Evolutionary conservation across 2,888 invertebrate species (phyloP).

Genomic region (Machimus atricapillus): DNA sequence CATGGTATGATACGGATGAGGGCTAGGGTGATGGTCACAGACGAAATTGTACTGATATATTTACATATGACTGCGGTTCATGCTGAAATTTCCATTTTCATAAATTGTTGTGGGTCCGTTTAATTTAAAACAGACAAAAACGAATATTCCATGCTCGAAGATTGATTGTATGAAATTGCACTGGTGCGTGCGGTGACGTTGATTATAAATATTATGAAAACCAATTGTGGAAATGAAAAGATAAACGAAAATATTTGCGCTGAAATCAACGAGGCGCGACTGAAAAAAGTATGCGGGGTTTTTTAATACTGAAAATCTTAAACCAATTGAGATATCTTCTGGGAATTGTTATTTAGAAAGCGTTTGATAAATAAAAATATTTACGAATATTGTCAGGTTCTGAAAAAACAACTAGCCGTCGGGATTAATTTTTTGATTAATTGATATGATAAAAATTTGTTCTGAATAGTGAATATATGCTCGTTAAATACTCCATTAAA

Average conservation of each 20-base stretch:
- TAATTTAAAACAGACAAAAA: neutral
- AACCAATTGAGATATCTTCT: neutral
- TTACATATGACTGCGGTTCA: neutral
- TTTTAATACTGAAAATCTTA: neutral
- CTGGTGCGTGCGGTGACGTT: neutral
- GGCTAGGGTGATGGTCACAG: neutral
- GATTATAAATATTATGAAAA: constrained; percentile 13
- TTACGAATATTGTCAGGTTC: too few species aligned
- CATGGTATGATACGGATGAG: neutral
- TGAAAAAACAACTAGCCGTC: too few species aligned
- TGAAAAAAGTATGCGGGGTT: neutral
- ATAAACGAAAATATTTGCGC: constrained; percentile 8
- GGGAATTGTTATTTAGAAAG: neutral
- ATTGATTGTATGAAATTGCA: neutral
- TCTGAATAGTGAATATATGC: too few species aligned
- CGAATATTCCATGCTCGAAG: neutral
- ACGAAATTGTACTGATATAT: neutral
- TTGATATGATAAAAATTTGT: too few species aligned
- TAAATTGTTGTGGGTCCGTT: neutral
- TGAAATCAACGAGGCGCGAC: neutral
- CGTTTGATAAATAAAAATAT: too few species aligned
- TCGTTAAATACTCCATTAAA: too few species aligned
- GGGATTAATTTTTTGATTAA: too few species aligned
- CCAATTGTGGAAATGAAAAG: neutral
- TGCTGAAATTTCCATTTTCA: neutral